A percentile compares a stretch with the other conserved stretches of the same genome.
Conservation (phyloP, 1,140 invertebrate species). For the Eueides isabella region DNA sequence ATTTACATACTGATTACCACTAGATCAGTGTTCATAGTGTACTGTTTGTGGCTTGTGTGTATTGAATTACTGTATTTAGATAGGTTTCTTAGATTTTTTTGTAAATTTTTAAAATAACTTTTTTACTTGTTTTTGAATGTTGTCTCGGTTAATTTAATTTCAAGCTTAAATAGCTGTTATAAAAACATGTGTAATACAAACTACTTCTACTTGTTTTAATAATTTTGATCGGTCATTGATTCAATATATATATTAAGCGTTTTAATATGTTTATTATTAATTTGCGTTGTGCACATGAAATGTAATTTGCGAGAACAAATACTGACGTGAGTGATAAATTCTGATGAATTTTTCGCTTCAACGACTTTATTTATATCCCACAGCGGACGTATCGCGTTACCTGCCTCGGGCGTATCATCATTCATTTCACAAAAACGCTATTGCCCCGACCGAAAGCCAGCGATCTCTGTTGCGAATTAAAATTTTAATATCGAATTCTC, state of each 20-base stretch:
- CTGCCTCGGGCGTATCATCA: slow-evolving; percentile 62
- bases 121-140: slow-evolving; percentile 7
- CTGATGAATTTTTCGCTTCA: slow-evolving; percentile 72
- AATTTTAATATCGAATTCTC: slow-evolving; percentile 64
- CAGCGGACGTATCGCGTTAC: slow-evolving; percentile 68
- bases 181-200: background rate
- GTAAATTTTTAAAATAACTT: background rate
- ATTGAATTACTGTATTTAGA: slow-evolving; percentile 56
- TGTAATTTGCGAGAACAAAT: slow-evolving; percentile 49
- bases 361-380: slow-evolving; percentile 70
- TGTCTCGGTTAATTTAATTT: slow-evolving; percentile 1
- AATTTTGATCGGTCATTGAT: slow-evolving; percentile 25
- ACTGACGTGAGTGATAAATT: slow-evolving; percentile 65
- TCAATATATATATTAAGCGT: slow-evolving; percentile 3
- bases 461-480: slow-evolving; percentile 56
- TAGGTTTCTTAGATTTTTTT: background rate
- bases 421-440: slow-evolving; percentile 69
- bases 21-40: slow-evolving; percentile 68
- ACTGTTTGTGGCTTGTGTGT: slow-evolving; percentile 55
- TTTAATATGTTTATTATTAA: slow-evolving; percentile 19
- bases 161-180: background rate
- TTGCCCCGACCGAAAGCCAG: slow-evolving; percentile 54
- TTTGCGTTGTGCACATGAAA: slow-evolving; percentile 9
- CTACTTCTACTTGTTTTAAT: slow-evolving; percentile 2
- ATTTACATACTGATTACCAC: slow-evolving; percentile 77